phyloP scores from a whole-genome alignment of 2,797 vertebrate species.

The Amniataba percoides region DNA sequence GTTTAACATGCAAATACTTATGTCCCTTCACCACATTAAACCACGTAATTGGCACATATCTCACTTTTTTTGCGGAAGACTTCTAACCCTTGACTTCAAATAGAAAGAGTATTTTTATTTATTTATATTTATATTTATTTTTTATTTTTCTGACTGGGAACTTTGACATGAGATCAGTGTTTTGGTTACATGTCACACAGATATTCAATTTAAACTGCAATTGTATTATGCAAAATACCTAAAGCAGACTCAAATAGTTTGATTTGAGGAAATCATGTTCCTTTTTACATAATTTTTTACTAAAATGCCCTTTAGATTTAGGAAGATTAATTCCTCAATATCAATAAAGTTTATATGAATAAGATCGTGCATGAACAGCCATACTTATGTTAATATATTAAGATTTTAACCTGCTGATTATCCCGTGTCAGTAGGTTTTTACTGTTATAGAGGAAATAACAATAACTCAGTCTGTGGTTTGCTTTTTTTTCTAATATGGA shows the following conservation, averaged over 20 bases:
- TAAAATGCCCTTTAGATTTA: not conserved
- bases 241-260: conserved; percentile 8
- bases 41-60: not conserved
- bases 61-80: not conserved
- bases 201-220: not conserved
- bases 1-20: not conserved
- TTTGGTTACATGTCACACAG: not conserved
- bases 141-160: not conserved
- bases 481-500: not conserved
- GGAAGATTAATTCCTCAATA: not conserved
- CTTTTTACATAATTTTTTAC: not conserved
- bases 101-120: not conserved
- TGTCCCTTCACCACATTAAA: not conserved
- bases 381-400: not conserved
- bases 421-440: not conserved
- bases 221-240: not conserved
- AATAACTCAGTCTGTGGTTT: not conserved
- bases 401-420: not conserved
- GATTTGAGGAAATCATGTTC: not conserved
- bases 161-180: not conserved
- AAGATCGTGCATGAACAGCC: not conserved
- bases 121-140: not conserved
- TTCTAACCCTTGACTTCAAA: not conserved
- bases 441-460: not conserved
- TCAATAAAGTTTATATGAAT: not conserved